Evolutionary conservation across 2,113 vertebrate species (phyloP).

Genomic region (Hydropotes inermis): DNA sequence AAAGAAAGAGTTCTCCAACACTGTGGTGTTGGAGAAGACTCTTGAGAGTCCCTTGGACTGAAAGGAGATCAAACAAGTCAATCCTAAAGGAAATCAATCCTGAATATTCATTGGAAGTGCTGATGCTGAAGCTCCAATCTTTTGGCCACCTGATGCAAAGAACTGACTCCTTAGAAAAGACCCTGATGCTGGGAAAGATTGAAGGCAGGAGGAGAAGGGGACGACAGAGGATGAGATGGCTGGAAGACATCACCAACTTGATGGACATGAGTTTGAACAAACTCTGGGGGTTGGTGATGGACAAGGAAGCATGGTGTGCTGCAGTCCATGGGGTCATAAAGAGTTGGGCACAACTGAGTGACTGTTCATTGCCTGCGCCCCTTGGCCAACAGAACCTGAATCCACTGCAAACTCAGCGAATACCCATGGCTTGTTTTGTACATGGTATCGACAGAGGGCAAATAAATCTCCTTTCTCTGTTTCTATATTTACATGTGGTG

Average conservation of each 20-base stretch:
- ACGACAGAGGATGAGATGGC: not conserved
- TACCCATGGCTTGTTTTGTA: not conserved
- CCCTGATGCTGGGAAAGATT: not conserved
- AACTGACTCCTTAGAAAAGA: not conserved
- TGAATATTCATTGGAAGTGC: not conserved
- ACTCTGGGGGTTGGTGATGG: not conserved
- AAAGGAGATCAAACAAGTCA: not conserved
- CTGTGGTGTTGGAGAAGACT: not conserved
- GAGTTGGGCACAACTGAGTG: not conserved
- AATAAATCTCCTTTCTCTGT: not conserved
- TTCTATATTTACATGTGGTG: not conserved
- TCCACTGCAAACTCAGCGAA: too few species aligned
- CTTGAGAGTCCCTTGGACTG: not conserved
- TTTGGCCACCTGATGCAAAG: not conserved
- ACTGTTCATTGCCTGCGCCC: not conserved
- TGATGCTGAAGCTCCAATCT: not conserved
- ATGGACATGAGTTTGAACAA: not conserved
- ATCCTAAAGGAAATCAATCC: not conserved
- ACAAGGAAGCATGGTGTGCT: not conserved
- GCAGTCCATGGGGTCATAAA: not conserved
- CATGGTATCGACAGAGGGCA: accelerated
- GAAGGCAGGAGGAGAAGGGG: not conserved
- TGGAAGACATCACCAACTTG: not conserved
- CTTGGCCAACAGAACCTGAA: not conserved
- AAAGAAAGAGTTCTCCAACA: not conserved